These are phyloP conservation scores for Arion vulgaris DNA, from an alignment of 1,140 invertebrate genomes.

Conservation along the genomic window DNA sequence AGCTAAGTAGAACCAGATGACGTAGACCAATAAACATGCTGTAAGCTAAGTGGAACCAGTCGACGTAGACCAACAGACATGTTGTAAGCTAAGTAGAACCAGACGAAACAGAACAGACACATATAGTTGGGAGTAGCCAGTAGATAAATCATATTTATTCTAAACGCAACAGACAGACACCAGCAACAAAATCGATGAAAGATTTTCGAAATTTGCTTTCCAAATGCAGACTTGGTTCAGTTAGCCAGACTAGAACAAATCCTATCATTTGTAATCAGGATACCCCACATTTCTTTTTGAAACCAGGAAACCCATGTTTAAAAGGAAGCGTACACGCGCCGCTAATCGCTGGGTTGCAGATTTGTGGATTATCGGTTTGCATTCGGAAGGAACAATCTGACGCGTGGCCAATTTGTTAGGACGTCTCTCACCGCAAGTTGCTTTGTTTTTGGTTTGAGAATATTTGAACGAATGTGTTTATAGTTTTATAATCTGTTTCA, in stretches of 20 bases:
- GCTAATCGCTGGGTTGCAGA: not conserved
- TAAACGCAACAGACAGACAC: not conserved
- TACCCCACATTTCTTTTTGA: not conserved
- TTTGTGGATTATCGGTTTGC: constrained; percentile 8
- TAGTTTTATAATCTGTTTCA: too few relatives aligned
- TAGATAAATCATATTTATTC: constrained; percentile 4
- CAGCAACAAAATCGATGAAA: not conserved
- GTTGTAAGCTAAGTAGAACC: too few relatives aligned
- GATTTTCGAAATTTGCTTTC: not conserved
- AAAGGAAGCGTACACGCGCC: not conserved
- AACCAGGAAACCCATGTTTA: not conserved
- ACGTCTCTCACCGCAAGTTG: not conserved
- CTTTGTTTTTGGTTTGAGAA: not conserved
- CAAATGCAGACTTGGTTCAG: not conserved
- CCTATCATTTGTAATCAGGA: constrained; percentile 7
- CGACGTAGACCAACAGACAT: too few relatives aligned
- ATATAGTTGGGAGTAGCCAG: not conserved
- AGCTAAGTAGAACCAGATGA: too few relatives aligned
- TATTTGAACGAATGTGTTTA: too few relatives aligned
- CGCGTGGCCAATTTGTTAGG: constrained; percentile 1
- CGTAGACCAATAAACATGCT: too few relatives aligned
- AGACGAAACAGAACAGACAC: not conserved
- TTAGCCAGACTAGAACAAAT: not conserved
- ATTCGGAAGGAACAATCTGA: not conserved
- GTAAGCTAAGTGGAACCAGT: too few relatives aligned